phyloP scores from a whole-genome alignment of 2,888 invertebrate species.

The Acanthosepion pharaonis region DNA sequence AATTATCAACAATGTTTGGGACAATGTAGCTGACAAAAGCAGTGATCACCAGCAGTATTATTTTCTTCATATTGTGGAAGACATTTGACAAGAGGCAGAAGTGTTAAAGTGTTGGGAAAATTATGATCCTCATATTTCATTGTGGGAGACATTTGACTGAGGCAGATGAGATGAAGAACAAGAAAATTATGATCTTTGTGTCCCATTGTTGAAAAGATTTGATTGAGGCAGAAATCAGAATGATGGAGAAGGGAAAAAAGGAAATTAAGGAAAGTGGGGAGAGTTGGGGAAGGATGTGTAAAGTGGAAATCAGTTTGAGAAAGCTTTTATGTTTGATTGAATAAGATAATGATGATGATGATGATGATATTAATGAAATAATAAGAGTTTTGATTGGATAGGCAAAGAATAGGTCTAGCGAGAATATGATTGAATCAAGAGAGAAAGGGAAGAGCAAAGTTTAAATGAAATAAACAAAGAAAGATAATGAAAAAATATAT shows the following conservation, averaged over 20 bases:
- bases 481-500: too few species aligned
- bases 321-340: constrained; percentile 33
- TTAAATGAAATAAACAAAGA: neutral
- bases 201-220: constrained; percentile 11
- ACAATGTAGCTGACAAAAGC: constrained; percentile 17
- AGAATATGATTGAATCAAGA: neutral
- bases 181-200: constrained; percentile 1
- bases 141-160: constrained; percentile 20
- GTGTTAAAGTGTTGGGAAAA: constrained; percentile 2
- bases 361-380: constrained; percentile 33
- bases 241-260: neutral
- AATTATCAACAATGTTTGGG: constrained; percentile 33
- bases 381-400: neutral
- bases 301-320: neutral
- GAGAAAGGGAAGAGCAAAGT: neutral
- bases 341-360: neutral
- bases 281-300: neutral
- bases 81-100: constrained; percentile 6
- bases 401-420: neutral
- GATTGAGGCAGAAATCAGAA: neutral
- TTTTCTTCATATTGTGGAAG: neutral
- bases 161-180: constrained; percentile 8
- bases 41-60: neutral
- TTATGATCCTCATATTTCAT: neutral
- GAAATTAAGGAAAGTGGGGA: neutral